Percentiles rank a stretch among this genome's conserved stretches.
These are phyloP conservation scores for Drosophila quasianomalipes DNA, from an alignment of 2,888 invertebrate species.

Conservation along the genomic window DNA sequence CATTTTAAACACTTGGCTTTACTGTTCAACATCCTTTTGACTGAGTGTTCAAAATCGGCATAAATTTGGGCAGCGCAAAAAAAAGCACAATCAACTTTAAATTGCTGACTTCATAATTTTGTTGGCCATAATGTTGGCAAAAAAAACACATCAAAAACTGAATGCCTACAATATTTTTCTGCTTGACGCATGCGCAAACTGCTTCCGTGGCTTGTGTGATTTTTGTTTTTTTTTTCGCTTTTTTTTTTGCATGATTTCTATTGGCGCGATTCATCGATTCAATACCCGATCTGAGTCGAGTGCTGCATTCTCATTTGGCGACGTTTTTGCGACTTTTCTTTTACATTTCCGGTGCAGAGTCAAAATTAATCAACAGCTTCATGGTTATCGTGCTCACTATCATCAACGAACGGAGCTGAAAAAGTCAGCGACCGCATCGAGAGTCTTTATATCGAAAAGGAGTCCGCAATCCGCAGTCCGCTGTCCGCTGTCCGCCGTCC, in stretches of 20 bases:
- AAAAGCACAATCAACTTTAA: conserved; percentile 30
- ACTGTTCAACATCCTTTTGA: conserved; percentile 32
- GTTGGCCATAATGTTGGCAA: conserved; percentile 29
- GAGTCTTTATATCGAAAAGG: conserved; percentile 24
- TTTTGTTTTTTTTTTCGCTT: conserved; percentile 9
- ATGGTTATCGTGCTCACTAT: conserved; percentile 61
- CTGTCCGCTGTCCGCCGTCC: background rate
- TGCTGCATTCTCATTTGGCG: conserved; percentile 72
- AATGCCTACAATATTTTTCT: conserved; percentile 51
- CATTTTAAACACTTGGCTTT: conserved; percentile 61
- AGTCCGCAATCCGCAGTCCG: background rate
- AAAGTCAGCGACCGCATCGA: conserved; percentile 58
- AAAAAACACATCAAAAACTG: conserved; percentile 19
- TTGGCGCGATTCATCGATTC: conserved; percentile 41
- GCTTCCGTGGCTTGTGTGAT: conserved; percentile 47
- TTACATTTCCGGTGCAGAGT: conserved; percentile 76
- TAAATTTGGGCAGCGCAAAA: conserved; percentile 49
- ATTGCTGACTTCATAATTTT: conserved; percentile 63
- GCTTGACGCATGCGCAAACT: conserved; percentile 47
- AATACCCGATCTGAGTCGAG: conserved; percentile 12
- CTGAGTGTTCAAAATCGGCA: conserved; percentile 57
- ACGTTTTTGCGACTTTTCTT: conserved; percentile 57
- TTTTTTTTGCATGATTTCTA: conserved; percentile 47
- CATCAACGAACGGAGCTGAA: conserved; percentile 38
- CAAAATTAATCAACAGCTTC: conserved; percentile 81